phyloP scores from a whole-genome alignment of 2,888 invertebrate genomes.

The Diplazon laetatorius region DNA sequence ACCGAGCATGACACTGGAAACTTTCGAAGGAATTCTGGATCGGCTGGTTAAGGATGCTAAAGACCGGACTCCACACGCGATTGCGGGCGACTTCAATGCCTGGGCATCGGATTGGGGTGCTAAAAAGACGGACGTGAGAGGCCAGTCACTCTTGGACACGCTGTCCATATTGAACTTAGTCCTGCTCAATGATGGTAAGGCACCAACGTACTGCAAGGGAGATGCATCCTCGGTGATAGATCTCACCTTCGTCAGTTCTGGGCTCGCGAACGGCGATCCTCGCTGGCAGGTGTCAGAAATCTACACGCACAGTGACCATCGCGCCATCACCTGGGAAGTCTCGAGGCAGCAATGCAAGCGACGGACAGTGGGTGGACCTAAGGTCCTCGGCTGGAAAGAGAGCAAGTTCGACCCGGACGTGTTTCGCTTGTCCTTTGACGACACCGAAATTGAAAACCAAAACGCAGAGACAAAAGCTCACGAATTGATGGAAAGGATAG shows the following conservation, averaged over 20 bases:
- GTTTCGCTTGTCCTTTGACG: constrained; percentile 16
- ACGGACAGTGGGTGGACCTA: not conserved
- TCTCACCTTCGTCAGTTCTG: constrained; percentile 66
- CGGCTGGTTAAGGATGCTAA: constrained; percentile 59
- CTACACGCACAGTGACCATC: constrained; percentile 61
- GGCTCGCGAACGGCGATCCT: constrained; percentile 52
- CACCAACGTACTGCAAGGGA: constrained; percentile 61
- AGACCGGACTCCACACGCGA: constrained; percentile 52
- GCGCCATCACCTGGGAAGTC: constrained; percentile 51
- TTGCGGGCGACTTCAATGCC: constrained; percentile 45
- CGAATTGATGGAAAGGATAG: constrained; percentile 40
- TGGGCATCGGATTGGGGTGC: constrained; percentile 67
- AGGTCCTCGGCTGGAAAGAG: constrained; percentile 27
- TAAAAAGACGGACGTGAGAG: constrained; percentile 59
- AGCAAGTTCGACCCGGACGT: constrained; percentile 1
- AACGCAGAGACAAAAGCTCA: constrained; percentile 19
- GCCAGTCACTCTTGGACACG: constrained; percentile 60
- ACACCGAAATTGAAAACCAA: constrained; percentile 15
- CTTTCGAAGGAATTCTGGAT: constrained; percentile 52
- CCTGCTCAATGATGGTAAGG: constrained; percentile 58
- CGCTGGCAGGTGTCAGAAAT: constrained; percentile 49
- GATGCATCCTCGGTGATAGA: constrained; percentile 64
- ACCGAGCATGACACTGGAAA: constrained; percentile 49
- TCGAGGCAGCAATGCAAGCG: not conserved
- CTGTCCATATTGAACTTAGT: constrained; percentile 58